phyloP scores from a whole-genome alignment of 1,140 invertebrate genomes.

The Zophobas atratus region DNA sequence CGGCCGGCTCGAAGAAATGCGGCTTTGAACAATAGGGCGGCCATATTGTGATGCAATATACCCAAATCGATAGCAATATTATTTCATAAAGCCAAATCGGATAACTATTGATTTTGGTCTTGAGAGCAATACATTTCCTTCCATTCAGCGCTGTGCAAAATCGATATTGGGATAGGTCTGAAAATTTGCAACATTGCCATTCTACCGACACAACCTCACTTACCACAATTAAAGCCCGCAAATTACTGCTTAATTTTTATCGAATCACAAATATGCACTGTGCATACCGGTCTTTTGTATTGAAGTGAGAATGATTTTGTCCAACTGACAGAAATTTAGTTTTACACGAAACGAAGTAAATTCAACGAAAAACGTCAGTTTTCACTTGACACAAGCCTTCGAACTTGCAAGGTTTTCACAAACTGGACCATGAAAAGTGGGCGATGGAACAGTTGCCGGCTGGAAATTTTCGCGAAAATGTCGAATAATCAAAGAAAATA shows the following conservation, averaged over 20 bases:
- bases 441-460: constrained; percentile 14
- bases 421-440: constrained; percentile 9
- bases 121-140: background rate
- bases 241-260: no score
- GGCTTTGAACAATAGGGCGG: constrained; percentile 43
- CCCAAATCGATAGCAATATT: constrained; percentile 39
- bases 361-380: no score
- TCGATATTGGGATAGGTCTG: constrained; percentile 1
- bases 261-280: background rate
- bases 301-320: background rate
- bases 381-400: constrained; percentile 11
- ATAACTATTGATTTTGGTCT: background rate
- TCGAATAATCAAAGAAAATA: constrained; percentile 43
- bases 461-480: constrained; percentile 7
- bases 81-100: background rate
- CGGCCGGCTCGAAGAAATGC: constrained; percentile 24
- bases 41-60: constrained; percentile 61
- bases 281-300: background rate
- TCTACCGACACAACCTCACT: background rate
- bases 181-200: background rate
- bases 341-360: background rate
- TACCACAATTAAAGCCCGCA: background rate
- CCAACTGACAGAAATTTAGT: constrained; percentile 20
- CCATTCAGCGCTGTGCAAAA: constrained; percentile 1
- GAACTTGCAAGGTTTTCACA: background rate